phyloP scores from a whole-genome alignment of 2,888 invertebrate species.

The Ditula angustiorana region DNA sequence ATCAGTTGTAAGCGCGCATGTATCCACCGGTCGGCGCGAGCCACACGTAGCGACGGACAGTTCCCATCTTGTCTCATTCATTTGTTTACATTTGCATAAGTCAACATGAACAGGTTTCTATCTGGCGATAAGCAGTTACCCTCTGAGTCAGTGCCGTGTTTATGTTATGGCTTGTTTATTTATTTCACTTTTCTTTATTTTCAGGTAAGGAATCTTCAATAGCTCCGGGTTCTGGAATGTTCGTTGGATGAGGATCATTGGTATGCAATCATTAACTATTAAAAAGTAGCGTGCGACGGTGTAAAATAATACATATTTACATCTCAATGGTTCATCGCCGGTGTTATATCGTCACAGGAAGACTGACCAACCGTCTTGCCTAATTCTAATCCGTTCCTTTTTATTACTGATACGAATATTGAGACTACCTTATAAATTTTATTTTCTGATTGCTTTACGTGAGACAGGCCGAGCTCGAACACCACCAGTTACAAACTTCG shows the following conservation, averaged over 20 bases:
- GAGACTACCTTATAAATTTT: too few species aligned
- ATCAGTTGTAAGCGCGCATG: constrained; percentile 5
- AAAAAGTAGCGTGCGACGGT: not conserved
- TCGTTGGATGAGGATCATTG: not conserved
- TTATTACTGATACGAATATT: too few species aligned
- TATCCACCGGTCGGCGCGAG: constrained; percentile 1
- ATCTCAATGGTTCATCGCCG: too few species aligned
- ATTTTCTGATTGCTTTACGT: too few species aligned
- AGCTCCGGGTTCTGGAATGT: not conserved
- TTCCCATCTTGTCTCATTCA: constrained; percentile 43
- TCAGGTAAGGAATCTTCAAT: constrained; percentile 37
- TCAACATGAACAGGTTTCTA: constrained; percentile 38
- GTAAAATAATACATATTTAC: not conserved
- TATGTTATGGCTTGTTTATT: constrained; percentile 26
- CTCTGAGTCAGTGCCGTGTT: constrained; percentile 33
- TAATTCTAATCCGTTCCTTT: not conserved
- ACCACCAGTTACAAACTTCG: not conserved
- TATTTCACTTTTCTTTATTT: constrained; percentile 35
- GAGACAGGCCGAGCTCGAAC: not conserved
- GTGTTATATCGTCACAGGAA: not conserved
- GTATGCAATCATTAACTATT: not conserved
- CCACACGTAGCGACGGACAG: constrained; percentile 23
- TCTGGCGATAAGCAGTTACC: constrained; percentile 25
- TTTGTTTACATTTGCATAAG: constrained; percentile 46
- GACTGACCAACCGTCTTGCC: not conserved